Base-by-base conservation (phyloP, 2,797 vertebrate genomes). In the Carcharodon carcharias region DNA sequence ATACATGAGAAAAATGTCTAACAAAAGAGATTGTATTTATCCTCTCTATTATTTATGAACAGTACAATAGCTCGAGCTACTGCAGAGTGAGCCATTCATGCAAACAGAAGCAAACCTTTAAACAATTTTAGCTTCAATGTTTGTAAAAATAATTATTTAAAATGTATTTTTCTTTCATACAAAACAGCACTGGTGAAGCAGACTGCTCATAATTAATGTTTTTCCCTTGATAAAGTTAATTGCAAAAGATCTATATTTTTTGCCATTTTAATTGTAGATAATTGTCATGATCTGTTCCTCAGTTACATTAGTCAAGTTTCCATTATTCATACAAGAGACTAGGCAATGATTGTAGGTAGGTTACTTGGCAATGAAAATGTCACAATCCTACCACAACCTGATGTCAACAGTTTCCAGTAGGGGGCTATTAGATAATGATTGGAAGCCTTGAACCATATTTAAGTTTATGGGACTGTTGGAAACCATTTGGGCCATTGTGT, bases 11-110 rank as follows among this genome's bases (percentile, higher is more conserved):
- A 95, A 71, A 67, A 77, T 9, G 50, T 54, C 94, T 23, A 95
- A 73, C 94, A 95, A 93, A 95, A 95, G 69, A 31, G 45, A 58
- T 95, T 95, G 69, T 95, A 95, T 95, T 95, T 77, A 95, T 77
- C 71, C n/a, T 95, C 94, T 95, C 65, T 56, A 95, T 95, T 95
- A 95, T 95, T 95, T 95, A 95, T 95, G 69, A 95, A 71, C 31
- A 95, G 69, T 16, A 73, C 94, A 95, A 77, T 77, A 73, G 50
- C 69, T 95, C 31, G 31, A 95, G 50, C 28, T 77, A 95, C 54
- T 77, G 71, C 94, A 45, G 67, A 23, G 50, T 35, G 54, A 73
- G 71, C 50, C 94, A 73, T 56, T 71, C 69, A 63, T 56, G 94
- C 54, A 77, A 31, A 35, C 94, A 77, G 67, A 77, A 95, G 11